Conservation (phyloP, 2,888 invertebrate species). For the Tachina grossa region DNA sequence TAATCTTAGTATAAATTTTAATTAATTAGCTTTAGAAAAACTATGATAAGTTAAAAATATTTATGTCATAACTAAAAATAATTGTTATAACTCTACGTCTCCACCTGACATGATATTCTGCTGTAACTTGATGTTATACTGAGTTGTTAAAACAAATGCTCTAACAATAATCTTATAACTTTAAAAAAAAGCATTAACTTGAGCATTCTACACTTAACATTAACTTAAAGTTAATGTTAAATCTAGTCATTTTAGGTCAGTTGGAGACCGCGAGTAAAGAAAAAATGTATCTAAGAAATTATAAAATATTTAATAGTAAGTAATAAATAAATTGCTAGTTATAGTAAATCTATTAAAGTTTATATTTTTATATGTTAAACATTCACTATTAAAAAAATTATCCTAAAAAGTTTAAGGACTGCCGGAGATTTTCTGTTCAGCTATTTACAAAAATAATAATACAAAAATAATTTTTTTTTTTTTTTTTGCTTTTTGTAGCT, state of each 20-base stretch:
- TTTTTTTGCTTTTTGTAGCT: not conserved
- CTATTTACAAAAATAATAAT: slow-evolving; percentile 16
- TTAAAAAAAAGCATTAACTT: too few species aligned
- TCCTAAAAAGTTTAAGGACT: slow-evolving; percentile 24
- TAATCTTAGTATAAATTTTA: slow-evolving; percentile 48
- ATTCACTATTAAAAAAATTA: slow-evolving; percentile 30
- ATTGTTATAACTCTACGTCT: too few species aligned
- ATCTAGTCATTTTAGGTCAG: too few species aligned
- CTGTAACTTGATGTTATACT: too few species aligned
- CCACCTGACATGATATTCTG: too few species aligned
- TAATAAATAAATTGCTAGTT: slow-evolving; percentile 18
- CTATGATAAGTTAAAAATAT: slow-evolving; percentile 28
- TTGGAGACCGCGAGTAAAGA: too few species aligned
- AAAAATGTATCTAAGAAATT: slow-evolving; percentile 41
- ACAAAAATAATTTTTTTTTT: too few species aligned
- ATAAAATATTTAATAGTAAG: slow-evolving; percentile 6
- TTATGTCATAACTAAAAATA: slow-evolving; percentile 41
- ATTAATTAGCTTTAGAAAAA: slow-evolving; percentile 24
- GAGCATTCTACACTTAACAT: too few species aligned
- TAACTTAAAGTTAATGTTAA: too few species aligned
- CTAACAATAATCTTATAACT: too few species aligned
- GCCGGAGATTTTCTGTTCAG: not conserved
- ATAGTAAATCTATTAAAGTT: not conserved
- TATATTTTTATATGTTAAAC: slow-evolving; percentile 19
- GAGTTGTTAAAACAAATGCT: too few species aligned